These are phyloP conservation scores for Agonum fuliginosum DNA, from an alignment of 2,888 invertebrate species.

Conservation along the genomic window DNA sequence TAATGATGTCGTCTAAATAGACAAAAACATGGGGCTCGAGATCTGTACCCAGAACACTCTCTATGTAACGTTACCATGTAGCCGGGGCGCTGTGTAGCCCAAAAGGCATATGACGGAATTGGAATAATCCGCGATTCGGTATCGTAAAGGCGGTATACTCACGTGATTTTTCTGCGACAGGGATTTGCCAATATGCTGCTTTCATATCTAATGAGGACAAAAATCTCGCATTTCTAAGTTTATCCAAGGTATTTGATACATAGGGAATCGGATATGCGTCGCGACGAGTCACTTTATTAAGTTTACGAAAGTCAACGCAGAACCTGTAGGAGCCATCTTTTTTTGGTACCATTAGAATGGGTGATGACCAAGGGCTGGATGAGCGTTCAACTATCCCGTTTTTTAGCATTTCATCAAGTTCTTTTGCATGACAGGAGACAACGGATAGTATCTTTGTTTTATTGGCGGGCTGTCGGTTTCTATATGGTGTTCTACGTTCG, in stretches of 20 bases:
- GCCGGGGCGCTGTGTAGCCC: conserved; percentile 26
- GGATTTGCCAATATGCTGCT: conserved; percentile 65
- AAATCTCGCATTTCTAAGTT: conserved; percentile 63
- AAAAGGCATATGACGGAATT: conserved; percentile 57
- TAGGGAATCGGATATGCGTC: conserved; percentile 38
- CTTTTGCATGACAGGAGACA: too few relatives aligned
- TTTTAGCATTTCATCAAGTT: conserved; percentile 64
- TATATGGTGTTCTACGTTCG: too few relatives aligned
- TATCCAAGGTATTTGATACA: conserved; percentile 65
- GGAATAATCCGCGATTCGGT: conserved; percentile 47
- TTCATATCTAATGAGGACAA: conserved; percentile 65
- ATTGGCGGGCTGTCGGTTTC: too few relatives aligned
- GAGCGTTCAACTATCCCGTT: conserved; percentile 62
- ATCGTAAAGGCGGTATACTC: conserved; percentile 56
- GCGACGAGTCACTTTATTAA: conserved; percentile 58
- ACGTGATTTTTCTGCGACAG: too few relatives aligned
- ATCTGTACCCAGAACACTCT: conserved; percentile 14
- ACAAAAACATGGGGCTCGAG: conserved; percentile 50
- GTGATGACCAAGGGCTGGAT: conserved; percentile 66
- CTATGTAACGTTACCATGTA: conserved; percentile 37
- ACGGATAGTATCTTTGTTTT: too few relatives aligned
- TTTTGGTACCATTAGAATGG: background rate
- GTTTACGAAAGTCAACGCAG: conserved; percentile 63
- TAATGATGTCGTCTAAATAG: conserved; percentile 63
- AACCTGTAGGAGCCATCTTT: conserved; percentile 61